phyloP scores from a whole-genome alignment of 2,113 vertebrate species.

The Xyrauchen texanus region DNA sequence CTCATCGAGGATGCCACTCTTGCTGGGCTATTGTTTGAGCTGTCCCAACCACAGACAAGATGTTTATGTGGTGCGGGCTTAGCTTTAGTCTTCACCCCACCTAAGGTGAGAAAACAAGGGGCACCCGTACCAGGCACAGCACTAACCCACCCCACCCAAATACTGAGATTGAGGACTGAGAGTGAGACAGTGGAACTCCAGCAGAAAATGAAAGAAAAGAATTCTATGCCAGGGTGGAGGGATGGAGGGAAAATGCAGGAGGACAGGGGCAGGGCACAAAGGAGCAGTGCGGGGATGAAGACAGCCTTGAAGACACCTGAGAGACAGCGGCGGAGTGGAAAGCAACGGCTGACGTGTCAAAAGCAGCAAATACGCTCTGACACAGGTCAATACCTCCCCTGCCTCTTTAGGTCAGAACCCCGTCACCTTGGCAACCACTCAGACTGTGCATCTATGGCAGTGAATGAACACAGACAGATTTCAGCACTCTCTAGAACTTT shows the following conservation, averaged over 20 bases:
- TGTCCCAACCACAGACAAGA: slow-evolving; percentile 38
- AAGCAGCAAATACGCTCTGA: slow-evolving; percentile 44
- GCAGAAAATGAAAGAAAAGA: slow-evolving; percentile 8
- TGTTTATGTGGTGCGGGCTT: slow-evolving; percentile 11
- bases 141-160: background rate
- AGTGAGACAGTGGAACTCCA: slow-evolving; percentile 1
- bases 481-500: background rate
- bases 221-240: slow-evolving; percentile 4
- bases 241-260: background rate
- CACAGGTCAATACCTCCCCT: slow-evolving; percentile 46
- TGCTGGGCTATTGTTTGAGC: slow-evolving; percentile 49
- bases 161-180: background rate
- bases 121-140: slow-evolving; percentile 8
- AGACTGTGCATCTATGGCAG: slow-evolving; percentile 4
- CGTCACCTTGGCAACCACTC: slow-evolving; percentile 34
- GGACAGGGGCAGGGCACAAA: slow-evolving; percentile 9
- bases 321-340: slow-evolving; percentile 26
- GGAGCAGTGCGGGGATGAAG: slow-evolving; percentile 1
- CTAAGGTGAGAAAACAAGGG: slow-evolving; percentile 35
- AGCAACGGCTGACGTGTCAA: slow-evolving; percentile 22
- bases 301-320: slow-evolving; percentile 41
- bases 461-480: slow-evolving; percentile 5
- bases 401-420: slow-evolving; percentile 34
- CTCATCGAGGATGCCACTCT: slow-evolving; percentile 29
- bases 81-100: slow-evolving; percentile 25